Conservation (phyloP, 2,888 invertebrate genomes). For the Polydesmus complanatus region DNA sequence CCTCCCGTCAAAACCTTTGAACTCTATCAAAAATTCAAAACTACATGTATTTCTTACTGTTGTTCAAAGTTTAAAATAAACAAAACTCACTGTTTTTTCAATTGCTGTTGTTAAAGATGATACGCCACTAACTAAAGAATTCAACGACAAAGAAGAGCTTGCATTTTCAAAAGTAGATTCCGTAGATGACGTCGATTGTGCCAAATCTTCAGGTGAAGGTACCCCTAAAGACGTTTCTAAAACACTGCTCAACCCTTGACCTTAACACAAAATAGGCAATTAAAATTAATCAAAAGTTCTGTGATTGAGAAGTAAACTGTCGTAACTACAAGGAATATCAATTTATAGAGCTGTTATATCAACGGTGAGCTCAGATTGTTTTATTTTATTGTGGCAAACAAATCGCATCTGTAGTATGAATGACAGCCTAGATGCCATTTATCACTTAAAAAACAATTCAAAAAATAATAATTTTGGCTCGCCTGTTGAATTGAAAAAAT, state of each 20-base stretch:
- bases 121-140: conserved; percentile 51
- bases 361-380: no score
- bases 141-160: conserved; percentile 32
- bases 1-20: conserved; percentile 57
- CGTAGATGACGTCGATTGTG: conserved; percentile 29
- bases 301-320: background rate
- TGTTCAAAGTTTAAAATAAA: conserved; percentile 13
- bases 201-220: conserved; percentile 66
- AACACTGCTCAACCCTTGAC: conserved; percentile 61
- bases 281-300: background rate
- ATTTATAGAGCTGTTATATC: no score
- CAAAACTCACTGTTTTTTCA: conserved; percentile 48
- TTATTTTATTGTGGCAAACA: no score
- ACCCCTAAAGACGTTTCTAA: conserved; percentile 60
- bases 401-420: no score
- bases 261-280: conserved; percentile 26
- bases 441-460: no score
- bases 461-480: no score
- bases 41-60: background rate
- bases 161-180: background rate
- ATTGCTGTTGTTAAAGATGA: conserved; percentile 40
- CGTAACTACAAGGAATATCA: background rate
- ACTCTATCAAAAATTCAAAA: conserved; percentile 19
- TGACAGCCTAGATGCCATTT: no score
- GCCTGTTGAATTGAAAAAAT: no score